Evolutionary conservation across 1,140 invertebrate genomes (phyloP).

Genomic region (Thaumatotibia leucotreta): DNA sequence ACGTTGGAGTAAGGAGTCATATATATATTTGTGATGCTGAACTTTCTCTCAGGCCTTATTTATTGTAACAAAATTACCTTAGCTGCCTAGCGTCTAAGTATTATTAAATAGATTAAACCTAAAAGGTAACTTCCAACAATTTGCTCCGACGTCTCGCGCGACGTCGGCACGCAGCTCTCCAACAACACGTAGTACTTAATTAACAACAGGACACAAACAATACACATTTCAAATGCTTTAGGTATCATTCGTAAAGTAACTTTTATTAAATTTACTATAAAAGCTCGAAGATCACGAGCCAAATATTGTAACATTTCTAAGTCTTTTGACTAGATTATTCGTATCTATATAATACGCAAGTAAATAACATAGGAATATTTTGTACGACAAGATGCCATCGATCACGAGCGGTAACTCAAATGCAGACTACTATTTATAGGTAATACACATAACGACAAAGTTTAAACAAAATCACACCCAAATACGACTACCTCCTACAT

Average conservation of each 20-base stretch:
- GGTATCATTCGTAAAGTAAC: conserved; percentile 39
- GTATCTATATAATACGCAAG: conserved; percentile 72
- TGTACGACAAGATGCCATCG: conserved; percentile 76
- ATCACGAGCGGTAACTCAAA: conserved; percentile 76
- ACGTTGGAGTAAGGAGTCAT: conserved; percentile 51
- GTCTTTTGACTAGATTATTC: conserved; percentile 75
- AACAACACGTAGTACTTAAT: conserved; percentile 29
- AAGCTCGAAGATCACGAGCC: conserved; percentile 62
- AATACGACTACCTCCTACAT: conserved; percentile 45
- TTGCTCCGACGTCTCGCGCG: conserved; percentile 18
- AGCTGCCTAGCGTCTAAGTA: conserved; percentile 61
- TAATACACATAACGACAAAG: conserved; percentile 50
- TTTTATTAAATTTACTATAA: conserved; percentile 46
- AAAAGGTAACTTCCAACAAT: conserved; percentile 72
- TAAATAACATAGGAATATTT: conserved; percentile 76
- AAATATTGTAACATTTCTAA: conserved; percentile 68
- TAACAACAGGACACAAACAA: conserved; percentile 39
- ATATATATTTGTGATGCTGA: conserved; percentile 58
- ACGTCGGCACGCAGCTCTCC: conserved; percentile 10
- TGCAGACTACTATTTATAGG: conserved; percentile 59
- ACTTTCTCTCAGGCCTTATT: conserved; percentile 65
- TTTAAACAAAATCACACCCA: conserved; percentile 69
- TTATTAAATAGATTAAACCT: conserved; percentile 71
- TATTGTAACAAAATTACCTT: conserved; percentile 64
- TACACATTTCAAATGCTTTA: conserved; percentile 41